Conservation (phyloP, 2,888 invertebrate species). For the Chloroclysta siterata region DNA sequence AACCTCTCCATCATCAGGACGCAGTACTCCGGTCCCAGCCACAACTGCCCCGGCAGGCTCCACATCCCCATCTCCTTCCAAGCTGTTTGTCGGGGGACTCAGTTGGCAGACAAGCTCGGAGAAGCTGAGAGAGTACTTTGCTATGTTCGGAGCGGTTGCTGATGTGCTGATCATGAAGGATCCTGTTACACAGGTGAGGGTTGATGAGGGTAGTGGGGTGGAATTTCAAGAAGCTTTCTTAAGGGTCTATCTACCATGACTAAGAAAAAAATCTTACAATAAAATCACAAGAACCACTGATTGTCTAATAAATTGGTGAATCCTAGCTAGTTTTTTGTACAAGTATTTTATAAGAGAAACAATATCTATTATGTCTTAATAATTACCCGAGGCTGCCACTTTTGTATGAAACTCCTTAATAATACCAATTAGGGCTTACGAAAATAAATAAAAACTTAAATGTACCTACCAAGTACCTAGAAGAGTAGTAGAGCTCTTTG, state of each 20-base stretch:
- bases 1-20: conserved; percentile 87
- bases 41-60: conserved; percentile 57
- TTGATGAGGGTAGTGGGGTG: conserved; percentile 12
- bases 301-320: no score
- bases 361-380: no score
- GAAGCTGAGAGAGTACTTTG: conserved; percentile 96
- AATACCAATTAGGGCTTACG: no score
- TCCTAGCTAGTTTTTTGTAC: no score
- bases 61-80: conserved; percentile 88
- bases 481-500: no score
- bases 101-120: conserved; percentile 97
- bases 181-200: conserved; percentile 93
- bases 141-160: conserved; percentile 95
- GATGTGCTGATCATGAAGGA: conserved; percentile 98
- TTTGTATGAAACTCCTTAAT: no score
- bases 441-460: no score
- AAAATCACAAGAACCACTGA: no score
- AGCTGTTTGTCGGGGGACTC: conserved; percentile 95
- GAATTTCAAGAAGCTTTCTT: conserved; percentile 9
- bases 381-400: no score
- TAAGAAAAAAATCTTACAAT: no score
- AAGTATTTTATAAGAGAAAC: no score
- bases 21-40: conserved; percentile 87
- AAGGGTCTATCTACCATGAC: neutral
- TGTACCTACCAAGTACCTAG: no score